Evolutionary conservation across 1,140 invertebrate genomes (phyloP).

Genomic region (Plutomurus gul): DNA sequence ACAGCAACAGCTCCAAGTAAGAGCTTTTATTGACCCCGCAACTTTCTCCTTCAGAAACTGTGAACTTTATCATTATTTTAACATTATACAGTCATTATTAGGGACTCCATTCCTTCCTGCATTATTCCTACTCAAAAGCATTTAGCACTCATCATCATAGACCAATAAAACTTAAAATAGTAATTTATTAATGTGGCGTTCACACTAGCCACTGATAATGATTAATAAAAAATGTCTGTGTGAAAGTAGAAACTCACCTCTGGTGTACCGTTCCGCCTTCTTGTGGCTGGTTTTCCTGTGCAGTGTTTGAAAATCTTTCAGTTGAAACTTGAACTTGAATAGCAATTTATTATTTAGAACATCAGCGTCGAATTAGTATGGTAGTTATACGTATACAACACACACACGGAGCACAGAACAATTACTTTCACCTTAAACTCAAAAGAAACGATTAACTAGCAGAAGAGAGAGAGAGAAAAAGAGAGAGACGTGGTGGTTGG

Average conservation of each 20-base stretch:
- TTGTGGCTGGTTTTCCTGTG: background rate
- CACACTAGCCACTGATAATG: too few species aligned
- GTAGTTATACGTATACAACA: background rate
- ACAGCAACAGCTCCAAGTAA: background rate
- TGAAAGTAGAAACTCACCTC: too few species aligned
- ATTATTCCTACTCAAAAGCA: too few species aligned
- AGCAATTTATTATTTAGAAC: background rate
- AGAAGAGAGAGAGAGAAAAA: background rate
- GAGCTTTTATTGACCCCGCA: background rate
- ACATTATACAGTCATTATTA: background rate
- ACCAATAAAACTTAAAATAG: too few species aligned
- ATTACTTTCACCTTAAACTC: background rate
- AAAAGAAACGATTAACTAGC: background rate
- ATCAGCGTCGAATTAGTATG: background rate
- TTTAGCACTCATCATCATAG: too few species aligned
- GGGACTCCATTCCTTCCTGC: too few species aligned
- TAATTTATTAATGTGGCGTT: too few species aligned
- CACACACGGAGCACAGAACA: background rate
- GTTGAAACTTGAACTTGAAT: background rate
- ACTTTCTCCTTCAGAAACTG: conserved; percentile 8
- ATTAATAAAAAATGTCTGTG: too few species aligned
- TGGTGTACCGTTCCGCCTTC: too few species aligned
- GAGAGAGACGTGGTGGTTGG: background rate
- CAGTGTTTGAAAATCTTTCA: background rate
- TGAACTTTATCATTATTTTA: background rate